Conservation (phyloP, 2,113 vertebrate genomes). For the Oxyruncus cristatus region DNA sequence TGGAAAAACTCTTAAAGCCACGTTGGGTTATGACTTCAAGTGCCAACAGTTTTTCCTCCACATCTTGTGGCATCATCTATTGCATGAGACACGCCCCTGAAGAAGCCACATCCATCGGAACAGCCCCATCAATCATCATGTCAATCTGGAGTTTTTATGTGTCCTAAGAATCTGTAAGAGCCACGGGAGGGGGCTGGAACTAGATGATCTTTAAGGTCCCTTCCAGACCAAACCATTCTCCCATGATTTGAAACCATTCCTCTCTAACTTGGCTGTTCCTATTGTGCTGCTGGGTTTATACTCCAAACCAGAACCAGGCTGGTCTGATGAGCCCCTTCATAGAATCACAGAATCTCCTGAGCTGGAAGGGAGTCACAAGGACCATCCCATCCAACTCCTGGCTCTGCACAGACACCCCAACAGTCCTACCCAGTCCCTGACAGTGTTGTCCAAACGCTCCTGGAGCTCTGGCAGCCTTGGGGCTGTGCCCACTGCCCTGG, state of each 20-base stretch:
- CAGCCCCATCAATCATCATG: background rate
- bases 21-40: background rate
- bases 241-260: background rate
- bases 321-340: too few relatives aligned
- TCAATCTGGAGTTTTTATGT: background rate
- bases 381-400: background rate
- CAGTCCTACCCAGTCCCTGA: background rate
- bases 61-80: background rate
- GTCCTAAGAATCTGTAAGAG: background rate
- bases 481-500: background rate
- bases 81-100: background rate
- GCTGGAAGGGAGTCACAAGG: background rate
- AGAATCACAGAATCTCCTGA: background rate
- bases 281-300: background rate
- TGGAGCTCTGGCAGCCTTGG: background rate
- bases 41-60: background rate
- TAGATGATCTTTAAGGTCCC: background rate
- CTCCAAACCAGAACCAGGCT: background rate
- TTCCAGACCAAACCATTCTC: background rate
- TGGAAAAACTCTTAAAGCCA: background rate
- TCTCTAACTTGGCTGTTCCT: background rate
- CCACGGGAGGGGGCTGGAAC: background rate
- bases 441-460: rapidly evolving
- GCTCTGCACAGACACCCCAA: background rate
- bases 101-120: background rate